Evolutionary conservation across 2,888 invertebrate genomes (phyloP).

Genomic region (Gymnoscelis rufifasciata): DNA sequence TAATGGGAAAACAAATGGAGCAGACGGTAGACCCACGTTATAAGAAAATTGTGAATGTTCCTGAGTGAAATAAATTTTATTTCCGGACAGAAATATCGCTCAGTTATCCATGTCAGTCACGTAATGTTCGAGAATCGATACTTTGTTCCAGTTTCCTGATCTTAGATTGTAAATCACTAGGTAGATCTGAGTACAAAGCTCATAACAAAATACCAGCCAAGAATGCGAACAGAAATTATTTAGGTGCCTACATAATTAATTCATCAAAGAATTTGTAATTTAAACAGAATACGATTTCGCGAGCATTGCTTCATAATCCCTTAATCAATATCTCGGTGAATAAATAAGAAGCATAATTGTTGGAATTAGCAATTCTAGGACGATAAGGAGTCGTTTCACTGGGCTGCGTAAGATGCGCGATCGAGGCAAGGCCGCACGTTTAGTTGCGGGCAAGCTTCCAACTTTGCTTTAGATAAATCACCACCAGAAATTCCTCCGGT

Average conservation of each 20-base stretch:
- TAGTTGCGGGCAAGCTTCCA: constrained; percentile 57
- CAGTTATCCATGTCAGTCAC: constrained; percentile 11
- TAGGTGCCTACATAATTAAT: constrained; percentile 3
- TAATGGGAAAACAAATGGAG: constrained; percentile 29
- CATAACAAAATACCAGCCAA: neutral
- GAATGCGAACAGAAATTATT: neutral
- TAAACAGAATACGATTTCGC: constrained; percentile 1
- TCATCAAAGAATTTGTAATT: neutral
- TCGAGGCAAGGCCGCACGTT: constrained; percentile 32
- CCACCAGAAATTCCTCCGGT: constrained; percentile 49
- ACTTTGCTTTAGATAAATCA: constrained; percentile 61
- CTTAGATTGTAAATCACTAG: constrained; percentile 3
- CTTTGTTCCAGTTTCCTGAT: neutral
- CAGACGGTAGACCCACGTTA: constrained; percentile 17
- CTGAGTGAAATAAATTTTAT: constrained; percentile 23
- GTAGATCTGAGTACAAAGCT: neutral
- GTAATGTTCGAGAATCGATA: constrained; percentile 8
- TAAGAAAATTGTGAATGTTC: constrained; percentile 29
- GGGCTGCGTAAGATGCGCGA: constrained; percentile 23
- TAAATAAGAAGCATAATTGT: constrained; percentile 24
- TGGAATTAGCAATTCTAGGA: constrained; percentile 23
- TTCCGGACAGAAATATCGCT: constrained; percentile 14
- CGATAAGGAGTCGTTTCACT: constrained; percentile 23
- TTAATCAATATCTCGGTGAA: constrained; percentile 9
- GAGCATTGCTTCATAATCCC: constrained; percentile 4